These are phyloP conservation scores for Polylopha cassiicola DNA, from an alignment of 2,888 invertebrate genomes.

Conservation along the genomic window DNA sequence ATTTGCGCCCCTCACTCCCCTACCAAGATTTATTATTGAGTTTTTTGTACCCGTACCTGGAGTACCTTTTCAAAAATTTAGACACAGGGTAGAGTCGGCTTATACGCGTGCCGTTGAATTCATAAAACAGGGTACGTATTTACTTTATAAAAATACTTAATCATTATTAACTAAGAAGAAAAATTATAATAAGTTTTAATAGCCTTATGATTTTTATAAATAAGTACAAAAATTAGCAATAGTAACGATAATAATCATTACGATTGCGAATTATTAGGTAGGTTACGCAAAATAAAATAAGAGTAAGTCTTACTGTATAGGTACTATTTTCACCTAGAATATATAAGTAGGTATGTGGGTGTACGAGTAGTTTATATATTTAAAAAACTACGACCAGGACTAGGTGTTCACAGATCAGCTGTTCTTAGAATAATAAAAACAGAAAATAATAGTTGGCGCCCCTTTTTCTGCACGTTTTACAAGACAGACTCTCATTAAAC, in stretches of 20 bases:
- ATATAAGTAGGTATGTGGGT: too few relatives aligned
- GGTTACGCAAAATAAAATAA: conserved; percentile 4
- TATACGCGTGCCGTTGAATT: conserved; percentile 68
- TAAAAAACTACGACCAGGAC: too few relatives aligned
- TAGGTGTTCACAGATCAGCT: too few relatives aligned
- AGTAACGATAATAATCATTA: conserved; percentile 5
- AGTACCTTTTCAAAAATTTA: conserved; percentile 41
- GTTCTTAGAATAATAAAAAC: conserved; percentile 3
- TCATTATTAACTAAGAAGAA: too few relatives aligned
- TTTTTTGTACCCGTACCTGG: conserved; percentile 49
- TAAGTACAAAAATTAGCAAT: neutral
- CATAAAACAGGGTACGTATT: conserved; percentile 36
- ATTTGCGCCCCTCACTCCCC: conserved; percentile 60
- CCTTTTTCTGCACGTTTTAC: conserved; percentile 29
- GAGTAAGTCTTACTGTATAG: too few relatives aligned
- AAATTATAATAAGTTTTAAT: too few relatives aligned
- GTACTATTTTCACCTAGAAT: too few relatives aligned
- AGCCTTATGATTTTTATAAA: conserved; percentile 8
- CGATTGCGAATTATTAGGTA: neutral
- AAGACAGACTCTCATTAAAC: conserved; percentile 37
- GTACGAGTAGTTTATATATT: too few relatives aligned
- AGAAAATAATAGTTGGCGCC: conserved; percentile 29
- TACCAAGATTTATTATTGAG: conserved; percentile 19
- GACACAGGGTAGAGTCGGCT: conserved; percentile 37
- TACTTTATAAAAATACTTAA: neutral